Evolutionary conservation across 2,888 invertebrate species (phyloP), one percentile per base, ranked within the genome.

Genomic region (Tenthredo scrophulariae): DNA sequence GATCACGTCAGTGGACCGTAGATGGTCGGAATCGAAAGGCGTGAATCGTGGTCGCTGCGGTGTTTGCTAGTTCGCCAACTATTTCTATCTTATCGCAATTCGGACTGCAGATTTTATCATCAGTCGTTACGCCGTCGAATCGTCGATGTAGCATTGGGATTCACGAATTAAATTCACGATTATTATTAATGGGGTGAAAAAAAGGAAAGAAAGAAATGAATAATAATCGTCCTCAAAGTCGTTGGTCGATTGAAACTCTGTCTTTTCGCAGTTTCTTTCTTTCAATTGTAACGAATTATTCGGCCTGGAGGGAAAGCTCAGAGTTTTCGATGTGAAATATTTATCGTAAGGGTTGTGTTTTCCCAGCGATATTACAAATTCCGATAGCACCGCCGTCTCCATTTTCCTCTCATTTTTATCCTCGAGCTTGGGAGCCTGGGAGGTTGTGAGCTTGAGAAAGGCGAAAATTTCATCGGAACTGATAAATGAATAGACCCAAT

Each of bases 31-130:
- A 80, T 80, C 77, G 58, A 58, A 43, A 13, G 80, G 80, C 40
- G 58, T 37, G 80, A 62, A 58, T 80, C 80, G 80, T 58, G 80
- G 80, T 80, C 62, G 46, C 26, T 54, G 77, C 77, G 54, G 77
- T 54, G 77, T 80, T 62, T 40, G 37, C 15, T 22, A 40, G 58
- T 80, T 80, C 40, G 58, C 33, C 33, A 80, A 80, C 62, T 80
- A 62, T 62, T 80, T 62, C 80, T 80, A 37, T 80, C 80, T 80
- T 80, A 62, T 62, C 62, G 62, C 58, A 37, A 62, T 80, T 40
- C n/a, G 62, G 33, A 62, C 6, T 37, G 40, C 5, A 62, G 13
- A 13, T 40, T 77, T 33, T 54, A 54, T 50, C 18, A 29, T 77
- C 77, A 13, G 18, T 50, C 15, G 77, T 26, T 33, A 9, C 6